phyloP scores from a whole-genome alignment of 1,140 invertebrate species.

The Drosophila pandora region DNA sequence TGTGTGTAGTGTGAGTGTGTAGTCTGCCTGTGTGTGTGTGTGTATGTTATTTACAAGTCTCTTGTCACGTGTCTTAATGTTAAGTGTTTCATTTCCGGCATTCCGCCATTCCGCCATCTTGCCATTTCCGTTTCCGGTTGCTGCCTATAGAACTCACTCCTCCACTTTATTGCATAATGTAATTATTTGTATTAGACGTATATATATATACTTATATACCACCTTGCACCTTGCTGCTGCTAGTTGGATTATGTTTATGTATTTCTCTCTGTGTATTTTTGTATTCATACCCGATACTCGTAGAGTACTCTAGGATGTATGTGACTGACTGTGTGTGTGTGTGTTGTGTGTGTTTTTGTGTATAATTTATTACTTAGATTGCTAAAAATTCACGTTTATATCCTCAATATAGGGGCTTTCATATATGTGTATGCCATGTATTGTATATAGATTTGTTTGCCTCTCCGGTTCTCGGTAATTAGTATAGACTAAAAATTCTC shows the following conservation, averaged over 20 bases:
- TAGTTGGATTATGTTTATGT: conserved; percentile 22
- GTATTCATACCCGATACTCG: background rate
- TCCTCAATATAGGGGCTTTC: conserved; percentile 73
- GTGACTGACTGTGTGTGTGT: conserved; percentile 17
- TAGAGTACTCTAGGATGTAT: background rate
- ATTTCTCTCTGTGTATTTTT: conserved; percentile 9
- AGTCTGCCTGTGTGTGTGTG: conserved; percentile 15
- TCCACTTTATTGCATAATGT: conserved; percentile 59
- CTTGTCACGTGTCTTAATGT: conserved; percentile 42
- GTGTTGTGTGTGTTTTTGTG: conserved; percentile 21
- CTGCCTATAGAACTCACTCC: conserved; percentile 49
- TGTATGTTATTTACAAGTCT: conserved; percentile 71
- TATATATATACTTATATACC: conserved; percentile 21
- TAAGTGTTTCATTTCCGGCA: conserved; percentile 26
- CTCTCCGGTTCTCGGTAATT: conserved; percentile 33
- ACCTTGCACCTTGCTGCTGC: conserved; percentile 2
- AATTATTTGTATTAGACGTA: conserved; percentile 42
- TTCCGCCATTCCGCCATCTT: conserved; percentile 2
- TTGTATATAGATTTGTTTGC: conserved; percentile 62
- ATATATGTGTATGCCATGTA: conserved; percentile 71
- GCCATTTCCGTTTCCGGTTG: conserved; percentile 29
- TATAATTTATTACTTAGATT: conserved; percentile 68
- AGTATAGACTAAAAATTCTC: conserved; percentile 67
- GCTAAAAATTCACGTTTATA: conserved; percentile 82
- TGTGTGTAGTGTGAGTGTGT: conserved; percentile 15